A percentile compares a stretch with the other conserved stretches of the same genome.
phyloP scores from a whole-genome alignment of 2,797 vertebrate genomes.

The Malacoraja senta region DNA sequence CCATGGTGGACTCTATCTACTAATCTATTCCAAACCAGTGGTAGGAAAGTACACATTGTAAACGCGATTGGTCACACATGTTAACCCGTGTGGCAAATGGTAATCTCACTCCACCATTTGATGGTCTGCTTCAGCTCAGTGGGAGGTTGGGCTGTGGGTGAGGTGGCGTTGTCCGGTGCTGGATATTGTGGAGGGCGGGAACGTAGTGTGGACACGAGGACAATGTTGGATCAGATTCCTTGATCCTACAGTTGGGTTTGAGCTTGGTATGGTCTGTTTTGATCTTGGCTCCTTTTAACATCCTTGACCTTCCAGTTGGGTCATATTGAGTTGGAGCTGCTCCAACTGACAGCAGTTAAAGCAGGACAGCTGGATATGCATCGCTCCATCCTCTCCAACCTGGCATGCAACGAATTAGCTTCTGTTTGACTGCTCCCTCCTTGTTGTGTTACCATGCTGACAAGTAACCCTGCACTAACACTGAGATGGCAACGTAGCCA shows the following conservation, averaged over 20 bases:
- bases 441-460: conserved; percentile 39
- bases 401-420: not conserved
- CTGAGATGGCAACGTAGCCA: not conserved
- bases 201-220: not conserved
- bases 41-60: not conserved
- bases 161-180: too few relatives aligned
- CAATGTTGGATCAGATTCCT: not conserved
- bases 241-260: not conserved
- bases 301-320: not conserved
- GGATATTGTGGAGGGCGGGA: too few relatives aligned
- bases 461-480: not conserved
- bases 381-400: not conserved
- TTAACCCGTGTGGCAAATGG: not conserved
- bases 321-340: not conserved
- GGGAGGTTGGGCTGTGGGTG: too few relatives aligned
- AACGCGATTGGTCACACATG: not conserved
- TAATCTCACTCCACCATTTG: not conserved
- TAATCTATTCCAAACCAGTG: not conserved
- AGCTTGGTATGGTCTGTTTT: not conserved
- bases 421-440: not conserved
- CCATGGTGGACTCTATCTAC: not conserved
- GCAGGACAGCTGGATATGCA: not conserved
- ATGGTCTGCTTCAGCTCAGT: not conserved
- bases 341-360: not conserved
- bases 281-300: not conserved